Conservation (phyloP, 2,113 vertebrate species). For the Dunckerocampus dactyliophorus region DNA sequence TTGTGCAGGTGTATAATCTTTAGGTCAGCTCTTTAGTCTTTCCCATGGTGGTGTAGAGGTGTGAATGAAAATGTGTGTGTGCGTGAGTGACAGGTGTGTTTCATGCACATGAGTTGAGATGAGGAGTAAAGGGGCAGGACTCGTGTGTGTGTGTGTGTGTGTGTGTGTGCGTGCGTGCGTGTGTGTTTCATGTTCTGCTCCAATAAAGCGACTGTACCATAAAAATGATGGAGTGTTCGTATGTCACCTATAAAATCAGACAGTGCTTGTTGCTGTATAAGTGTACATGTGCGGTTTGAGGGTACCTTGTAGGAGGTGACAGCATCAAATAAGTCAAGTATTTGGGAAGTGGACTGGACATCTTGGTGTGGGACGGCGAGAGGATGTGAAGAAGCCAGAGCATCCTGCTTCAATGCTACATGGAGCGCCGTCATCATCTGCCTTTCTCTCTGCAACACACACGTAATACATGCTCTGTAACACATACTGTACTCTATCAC, state of each 20-base stretch:
- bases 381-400: conserved; percentile 61
- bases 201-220: too few relatives aligned
- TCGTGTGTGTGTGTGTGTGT: too few relatives aligned
- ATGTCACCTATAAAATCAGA: not conserved
- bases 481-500: too few relatives aligned
- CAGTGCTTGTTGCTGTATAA: not conserved
- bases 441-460: conserved; percentile 47
- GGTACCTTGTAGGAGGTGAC: conserved; percentile 70
- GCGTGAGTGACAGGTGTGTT: too few relatives aligned
- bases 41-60: not conserved
- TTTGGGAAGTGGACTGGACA: conserved; percentile 34
- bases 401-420: conserved; percentile 51
- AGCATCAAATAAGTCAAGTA: conserved; percentile 52
- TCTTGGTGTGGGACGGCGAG: conserved; percentile 36
- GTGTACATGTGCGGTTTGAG: not conserved
- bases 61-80: too few relatives aligned
- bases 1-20: too few relatives aligned
- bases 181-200: not conserved
- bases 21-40: too few relatives aligned
- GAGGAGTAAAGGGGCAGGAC: not conserved
- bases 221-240: too few relatives aligned
- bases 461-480: too few relatives aligned
- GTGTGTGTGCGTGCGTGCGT: too few relatives aligned
- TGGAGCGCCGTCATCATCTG: conserved; percentile 42
- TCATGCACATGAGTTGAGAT: not conserved